phyloP scores from a whole-genome alignment of 2,888 invertebrate species.

The Perizoma flavofasciatum region DNA sequence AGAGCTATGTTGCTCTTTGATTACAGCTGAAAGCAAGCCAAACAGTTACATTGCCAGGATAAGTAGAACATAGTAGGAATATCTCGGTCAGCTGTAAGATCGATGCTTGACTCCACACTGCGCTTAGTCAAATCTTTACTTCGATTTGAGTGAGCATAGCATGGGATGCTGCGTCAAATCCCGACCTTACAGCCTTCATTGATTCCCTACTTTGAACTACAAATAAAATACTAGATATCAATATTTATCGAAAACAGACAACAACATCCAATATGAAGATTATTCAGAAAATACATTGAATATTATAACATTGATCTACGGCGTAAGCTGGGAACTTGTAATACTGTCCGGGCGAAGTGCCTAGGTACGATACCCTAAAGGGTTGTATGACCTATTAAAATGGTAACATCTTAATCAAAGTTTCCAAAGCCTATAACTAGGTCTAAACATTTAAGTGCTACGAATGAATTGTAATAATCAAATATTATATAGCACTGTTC shows the following conservation, averaged over 20 bases:
- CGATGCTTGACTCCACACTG: slow-evolving; percentile 65
- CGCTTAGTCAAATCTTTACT: slow-evolving; percentile 70
- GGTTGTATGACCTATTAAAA: slow-evolving; percentile 53
- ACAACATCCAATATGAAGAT: slow-evolving; percentile 54
- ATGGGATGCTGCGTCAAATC: slow-evolving; percentile 75
- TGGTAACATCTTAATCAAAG: slow-evolving; percentile 66
- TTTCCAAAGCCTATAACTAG: slow-evolving; percentile 74
- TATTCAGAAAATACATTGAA: slow-evolving; percentile 47
- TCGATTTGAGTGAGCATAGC: slow-evolving; percentile 72
- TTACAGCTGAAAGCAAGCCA: slow-evolving; percentile 64
- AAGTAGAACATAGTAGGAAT: slow-evolving; percentile 48
- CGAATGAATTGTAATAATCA: slow-evolving; percentile 79
- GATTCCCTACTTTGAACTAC: slow-evolving; percentile 52
- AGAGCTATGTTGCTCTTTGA: slow-evolving; percentile 66
- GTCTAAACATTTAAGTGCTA: slow-evolving; percentile 64
- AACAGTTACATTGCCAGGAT: slow-evolving; percentile 68
- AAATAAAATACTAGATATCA: slow-evolving; percentile 48
- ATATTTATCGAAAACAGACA: slow-evolving; percentile 41
- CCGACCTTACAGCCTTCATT: slow-evolving; percentile 52
- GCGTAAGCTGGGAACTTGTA: slow-evolving; percentile 55
- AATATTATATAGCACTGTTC: slow-evolving; percentile 56
- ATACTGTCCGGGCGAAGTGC: slow-evolving; percentile 47
- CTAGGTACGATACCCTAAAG: slow-evolving; percentile 11
- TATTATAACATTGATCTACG: slow-evolving; percentile 48
- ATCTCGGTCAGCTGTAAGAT: slow-evolving; percentile 54